Evolutionary conservation across 1,140 invertebrate species (phyloP).

Genomic region (Drosophila repletoides): DNA sequence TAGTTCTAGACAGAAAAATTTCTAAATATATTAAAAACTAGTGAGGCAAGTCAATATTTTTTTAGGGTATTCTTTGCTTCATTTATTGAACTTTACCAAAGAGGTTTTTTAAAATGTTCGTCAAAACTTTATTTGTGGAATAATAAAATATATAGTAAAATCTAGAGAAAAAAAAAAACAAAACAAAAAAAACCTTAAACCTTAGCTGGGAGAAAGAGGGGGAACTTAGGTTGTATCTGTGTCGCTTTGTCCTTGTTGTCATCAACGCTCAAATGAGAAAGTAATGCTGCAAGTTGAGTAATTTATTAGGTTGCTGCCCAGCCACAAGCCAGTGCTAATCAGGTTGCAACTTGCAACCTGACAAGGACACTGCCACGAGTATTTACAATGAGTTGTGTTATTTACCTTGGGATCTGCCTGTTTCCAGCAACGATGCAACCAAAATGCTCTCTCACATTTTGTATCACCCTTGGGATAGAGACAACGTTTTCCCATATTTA

Average conservation of each 20-base stretch:
- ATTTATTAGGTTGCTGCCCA: slow-evolving; percentile 23
- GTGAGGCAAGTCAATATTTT: no score
- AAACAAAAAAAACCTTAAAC: slow-evolving; percentile 40
- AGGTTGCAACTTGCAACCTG: no score
- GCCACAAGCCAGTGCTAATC: slow-evolving; percentile 12
- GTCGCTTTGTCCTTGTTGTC: neutral
- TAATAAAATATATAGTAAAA: neutral
- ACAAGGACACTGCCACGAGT: no score
- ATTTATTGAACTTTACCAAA: no score
- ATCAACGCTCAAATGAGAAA: slow-evolving; percentile 40
- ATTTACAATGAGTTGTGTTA: no score
- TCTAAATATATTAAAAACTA: neutral
- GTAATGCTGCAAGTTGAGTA: slow-evolving; percentile 29
- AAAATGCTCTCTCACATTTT: slow-evolving; percentile 65
- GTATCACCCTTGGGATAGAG: slow-evolving; percentile 63
- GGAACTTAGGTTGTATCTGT: neutral
- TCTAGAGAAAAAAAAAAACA: slow-evolving; percentile 1
- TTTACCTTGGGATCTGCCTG: slow-evolving; percentile 57
- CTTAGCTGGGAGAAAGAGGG: neutral
- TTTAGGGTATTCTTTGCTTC: slow-evolving; percentile 1
- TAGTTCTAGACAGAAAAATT: no score
- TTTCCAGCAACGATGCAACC: slow-evolving; percentile 72
- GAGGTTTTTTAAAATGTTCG: slow-evolving; percentile 32
- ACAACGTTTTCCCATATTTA: slow-evolving; percentile 63
- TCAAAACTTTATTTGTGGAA: slow-evolving; percentile 18